phyloP scores from a whole-genome alignment of 2,888 invertebrate genomes.

The Aphodius granarius region DNA sequence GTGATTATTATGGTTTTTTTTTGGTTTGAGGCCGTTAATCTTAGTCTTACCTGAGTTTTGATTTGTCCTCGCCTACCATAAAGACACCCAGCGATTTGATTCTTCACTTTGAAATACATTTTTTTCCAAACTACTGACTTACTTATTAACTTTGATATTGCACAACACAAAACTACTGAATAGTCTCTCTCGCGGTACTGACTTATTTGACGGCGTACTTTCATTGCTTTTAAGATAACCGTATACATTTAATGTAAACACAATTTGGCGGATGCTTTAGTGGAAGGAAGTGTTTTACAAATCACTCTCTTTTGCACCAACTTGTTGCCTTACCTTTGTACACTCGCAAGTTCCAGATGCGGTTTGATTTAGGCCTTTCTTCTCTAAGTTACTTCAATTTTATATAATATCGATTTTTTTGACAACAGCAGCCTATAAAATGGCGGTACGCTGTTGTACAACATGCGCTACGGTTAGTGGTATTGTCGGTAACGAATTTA shows the following conservation, averaged over 20 bases:
- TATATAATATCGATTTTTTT: constrained; percentile 24
- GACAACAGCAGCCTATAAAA: constrained; percentile 27
- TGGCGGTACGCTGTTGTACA: constrained; percentile 26
- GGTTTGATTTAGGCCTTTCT: constrained; percentile 29
- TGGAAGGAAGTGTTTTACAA: constrained; percentile 48
- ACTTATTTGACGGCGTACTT: constrained; percentile 41
- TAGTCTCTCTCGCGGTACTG: constrained; percentile 50
- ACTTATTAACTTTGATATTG: constrained; percentile 45
- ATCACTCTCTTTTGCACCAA: constrained; percentile 48
- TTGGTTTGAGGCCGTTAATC: constrained; percentile 27
- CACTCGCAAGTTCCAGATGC: constrained; percentile 27
- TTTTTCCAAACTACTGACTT: constrained; percentile 44
- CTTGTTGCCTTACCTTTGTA: constrained; percentile 49
- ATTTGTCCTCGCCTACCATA: constrained; percentile 51
- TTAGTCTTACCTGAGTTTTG: constrained; percentile 54
- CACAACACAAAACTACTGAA: constrained; percentile 54
- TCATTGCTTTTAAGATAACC: constrained; percentile 43
- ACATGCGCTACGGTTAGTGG: background rate
- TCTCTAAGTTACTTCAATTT: constrained; percentile 28
- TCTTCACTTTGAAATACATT: constrained; percentile 47
- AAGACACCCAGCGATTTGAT: constrained; percentile 51
- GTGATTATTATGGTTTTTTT: constrained; percentile 1
- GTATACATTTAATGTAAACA: constrained; percentile 45
- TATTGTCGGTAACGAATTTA: constrained; percentile 1
- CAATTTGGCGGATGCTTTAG: constrained; percentile 45